Percentiles rank a stretch among this genome's conserved stretches.
phyloP scores from a whole-genome alignment of 2,113 vertebrate species.

The Oreochromis tanganicae region DNA sequence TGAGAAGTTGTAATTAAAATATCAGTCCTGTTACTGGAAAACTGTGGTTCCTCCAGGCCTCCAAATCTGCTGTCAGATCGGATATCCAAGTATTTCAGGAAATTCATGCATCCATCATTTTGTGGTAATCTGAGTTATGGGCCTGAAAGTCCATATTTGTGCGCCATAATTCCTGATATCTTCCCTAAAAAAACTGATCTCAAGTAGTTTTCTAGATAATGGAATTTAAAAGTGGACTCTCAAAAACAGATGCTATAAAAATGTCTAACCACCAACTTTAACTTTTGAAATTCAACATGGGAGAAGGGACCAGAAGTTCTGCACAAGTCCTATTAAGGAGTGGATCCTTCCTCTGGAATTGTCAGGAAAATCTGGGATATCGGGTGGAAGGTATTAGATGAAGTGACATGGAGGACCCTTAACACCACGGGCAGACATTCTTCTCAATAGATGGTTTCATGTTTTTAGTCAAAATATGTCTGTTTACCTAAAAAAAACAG shows the following conservation, averaged over 20 bases:
- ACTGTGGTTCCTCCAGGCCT: not conserved
- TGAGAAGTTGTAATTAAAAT: not conserved
- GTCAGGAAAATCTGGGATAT: not conserved
- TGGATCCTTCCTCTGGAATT: not conserved
- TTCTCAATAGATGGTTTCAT: no score
- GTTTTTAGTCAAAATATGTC: not conserved
- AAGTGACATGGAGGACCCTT: no score
- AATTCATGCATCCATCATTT: not conserved
- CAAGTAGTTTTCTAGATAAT: not conserved
- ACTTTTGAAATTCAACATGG: not conserved
- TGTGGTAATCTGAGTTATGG: not conserved
- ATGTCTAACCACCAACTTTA: not conserved
- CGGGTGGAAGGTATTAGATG: no score
- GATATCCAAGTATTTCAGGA: not conserved
- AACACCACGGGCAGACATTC: no score
- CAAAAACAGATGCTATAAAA: not conserved
- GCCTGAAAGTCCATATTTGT: not conserved
- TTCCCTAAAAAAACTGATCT: not conserved
- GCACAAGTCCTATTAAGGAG: not conserved
- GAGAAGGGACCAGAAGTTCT: fast-evolving
- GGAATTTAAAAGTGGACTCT: not conserved
- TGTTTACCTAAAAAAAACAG: not conserved
- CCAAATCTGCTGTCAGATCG: fast-evolving
- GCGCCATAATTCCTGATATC: not conserved
- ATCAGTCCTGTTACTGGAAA: not conserved